Evolutionary conservation across 2,888 invertebrate species (phyloP).

Genomic region (Pedicia rivosa): DNA sequence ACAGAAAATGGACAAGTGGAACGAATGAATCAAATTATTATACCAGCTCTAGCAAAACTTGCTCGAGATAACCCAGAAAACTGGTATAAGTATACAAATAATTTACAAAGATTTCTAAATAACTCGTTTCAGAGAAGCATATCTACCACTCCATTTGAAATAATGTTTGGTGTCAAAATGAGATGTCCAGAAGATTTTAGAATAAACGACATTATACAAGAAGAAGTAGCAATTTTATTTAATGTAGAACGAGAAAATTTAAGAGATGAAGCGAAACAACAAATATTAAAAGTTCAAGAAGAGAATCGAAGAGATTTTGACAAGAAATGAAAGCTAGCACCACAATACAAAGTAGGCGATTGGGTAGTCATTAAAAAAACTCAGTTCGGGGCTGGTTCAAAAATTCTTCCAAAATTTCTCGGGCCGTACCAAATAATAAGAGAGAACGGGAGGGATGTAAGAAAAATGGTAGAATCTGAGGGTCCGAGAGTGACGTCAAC

Average conservation of each 20-base stretch:
- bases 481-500: too few species aligned
- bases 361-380: conserved; percentile 7
- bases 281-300: conserved; percentile 11
- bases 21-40: conserved; percentile 9
- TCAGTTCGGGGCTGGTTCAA: conserved; percentile 10
- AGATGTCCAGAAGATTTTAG: conserved; percentile 8
- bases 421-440: conserved; percentile 8
- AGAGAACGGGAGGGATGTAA: conserved; percentile 8
- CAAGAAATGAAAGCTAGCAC: background rate
- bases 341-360: background rate
- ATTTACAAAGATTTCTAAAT: conserved; percentile 8
- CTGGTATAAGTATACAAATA: conserved; percentile 9
- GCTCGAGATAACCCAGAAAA: conserved; percentile 8
- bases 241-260: conserved; percentile 6
- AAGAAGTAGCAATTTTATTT: conserved; percentile 7
- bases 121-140: conserved; percentile 9
- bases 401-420: conserved; percentile 9
- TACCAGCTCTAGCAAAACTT: conserved; percentile 7
- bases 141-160: conserved; percentile 10
- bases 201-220: conserved; percentile 8
- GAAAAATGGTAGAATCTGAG: too few species aligned
- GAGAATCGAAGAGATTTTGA: conserved; percentile 6
- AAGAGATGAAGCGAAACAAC: conserved; percentile 10
- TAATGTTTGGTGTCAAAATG: conserved; percentile 11
- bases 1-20: conserved; percentile 7